Base-by-base conservation (phyloP, 2,888 invertebrate species). In the Spatulosminthurus flaviceps region DNA sequence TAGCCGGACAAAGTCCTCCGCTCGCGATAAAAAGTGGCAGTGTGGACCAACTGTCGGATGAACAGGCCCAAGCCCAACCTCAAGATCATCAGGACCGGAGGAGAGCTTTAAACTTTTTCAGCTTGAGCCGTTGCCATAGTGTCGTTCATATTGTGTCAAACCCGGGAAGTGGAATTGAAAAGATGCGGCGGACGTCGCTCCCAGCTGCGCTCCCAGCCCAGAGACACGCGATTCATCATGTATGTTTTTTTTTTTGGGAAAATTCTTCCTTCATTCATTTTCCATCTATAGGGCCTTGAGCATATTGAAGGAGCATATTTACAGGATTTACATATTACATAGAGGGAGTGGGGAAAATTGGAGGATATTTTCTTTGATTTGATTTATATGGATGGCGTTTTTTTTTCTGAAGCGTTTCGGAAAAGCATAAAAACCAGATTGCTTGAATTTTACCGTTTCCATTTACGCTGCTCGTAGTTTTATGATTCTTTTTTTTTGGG, bases 171-270 rank as follows among this genome's bases (percentile, higher is more conserved):
- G 76, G 60, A 70, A 77, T 81, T 73, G 77, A 77, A 78, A 85
- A 84, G 71, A 85, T 85, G 85, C 79, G 85, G 78, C 82, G 85
- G 72, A 86, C 85, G 24, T 86, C 85, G 41, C 83, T 85, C 22
- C 85, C 85, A 72, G 85, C 84, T 67, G 83, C 84, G 66, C 84
- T 84, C 42, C 83, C 85, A 22, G 82, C 80, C 28, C 84, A 82
- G 66, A 77, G 82, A 51, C 76, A 80, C 66, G 61, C 61, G 42
- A 24, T 82, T 80, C 84, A 83, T 81, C 83, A 84, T 77, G 84
- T 85, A 83, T 79, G 85, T 77, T 28, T 4, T 70, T 69, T 69
- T 67, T 41, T 77, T 11, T 28, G 21, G n/a, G n/a, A n/a, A n/a
- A n/a, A n/a, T n/a, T 43, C 26, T 69, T 26, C 51, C 16, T 16